These are phyloP conservation scores for Cantharis nigra DNA, from an alignment of 2,888 invertebrate genomes.

Conservation along the genomic window DNA sequence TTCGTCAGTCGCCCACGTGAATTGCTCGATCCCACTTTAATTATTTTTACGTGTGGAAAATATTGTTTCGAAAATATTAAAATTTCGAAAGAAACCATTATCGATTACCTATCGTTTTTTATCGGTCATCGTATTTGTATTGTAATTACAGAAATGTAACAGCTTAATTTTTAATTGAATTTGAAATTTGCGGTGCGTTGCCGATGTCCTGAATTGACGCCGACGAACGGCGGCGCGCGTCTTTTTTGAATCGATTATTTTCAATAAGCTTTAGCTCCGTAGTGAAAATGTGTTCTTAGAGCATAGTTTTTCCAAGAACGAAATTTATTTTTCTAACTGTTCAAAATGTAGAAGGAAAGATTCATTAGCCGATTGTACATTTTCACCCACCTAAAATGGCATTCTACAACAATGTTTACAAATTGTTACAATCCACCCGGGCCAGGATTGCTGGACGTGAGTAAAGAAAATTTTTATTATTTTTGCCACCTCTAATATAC, in stretches of 20 bases:
- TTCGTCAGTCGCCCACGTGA: not conserved
- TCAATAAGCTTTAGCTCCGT: not conserved
- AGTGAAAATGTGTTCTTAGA: not conserved
- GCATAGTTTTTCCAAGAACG: not conserved
- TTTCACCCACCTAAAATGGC: conserved; percentile 11
- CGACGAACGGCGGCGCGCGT: not conserved
- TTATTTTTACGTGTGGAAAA: not conserved
- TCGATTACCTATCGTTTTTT: not conserved
- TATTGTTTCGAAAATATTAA: not conserved
- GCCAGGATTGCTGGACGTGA: conserved; percentile 16
- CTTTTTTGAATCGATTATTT: conserved; percentile 1
- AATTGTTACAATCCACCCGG: conserved; percentile 17
- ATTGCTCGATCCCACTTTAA: not conserved
- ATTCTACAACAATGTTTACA: conserved; percentile 23
- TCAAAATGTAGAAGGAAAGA: not conserved
- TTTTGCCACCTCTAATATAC: not conserved
- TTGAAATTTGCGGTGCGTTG: not conserved
- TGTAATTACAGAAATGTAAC: not conserved
- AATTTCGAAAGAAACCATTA: not conserved
- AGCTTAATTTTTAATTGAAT: not conserved
- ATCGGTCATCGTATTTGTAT: not conserved
- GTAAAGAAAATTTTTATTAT: not conserved
- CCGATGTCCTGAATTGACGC: not conserved
- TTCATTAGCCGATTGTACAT: not conserved
- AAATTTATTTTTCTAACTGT: not conserved